These are phyloP conservation scores for Centropyge bicolor DNA, from an alignment of 2,797 vertebrate species.

Conservation along the genomic window DNA sequence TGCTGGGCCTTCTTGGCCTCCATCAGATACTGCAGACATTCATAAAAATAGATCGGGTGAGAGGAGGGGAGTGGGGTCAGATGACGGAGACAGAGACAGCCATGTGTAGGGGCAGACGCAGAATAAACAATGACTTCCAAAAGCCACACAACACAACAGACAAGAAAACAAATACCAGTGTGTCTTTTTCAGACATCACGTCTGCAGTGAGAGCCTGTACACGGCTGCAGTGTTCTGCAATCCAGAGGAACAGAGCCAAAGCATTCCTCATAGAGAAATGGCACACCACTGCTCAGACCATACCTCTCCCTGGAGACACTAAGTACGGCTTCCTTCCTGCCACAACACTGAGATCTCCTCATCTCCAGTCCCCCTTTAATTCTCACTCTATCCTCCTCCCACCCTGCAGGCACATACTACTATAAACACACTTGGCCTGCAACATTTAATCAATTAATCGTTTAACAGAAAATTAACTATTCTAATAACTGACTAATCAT, in stretches of 20 bases:
- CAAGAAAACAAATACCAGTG: constrained; percentile 74
- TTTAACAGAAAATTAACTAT: background rate
- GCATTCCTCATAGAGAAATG: constrained; percentile 68
- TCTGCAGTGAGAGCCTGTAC: constrained; percentile 62
- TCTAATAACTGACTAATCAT: background rate
- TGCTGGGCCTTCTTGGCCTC: constrained; percentile 92
- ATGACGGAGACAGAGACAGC: constrained; percentile 57
- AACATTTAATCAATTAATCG: too few species aligned
- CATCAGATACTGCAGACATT: constrained; percentile 87
- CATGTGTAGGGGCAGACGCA: constrained; percentile 58
- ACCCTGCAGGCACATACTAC: background rate
- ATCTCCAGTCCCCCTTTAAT: constrained; percentile 32
- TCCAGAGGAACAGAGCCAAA: constrained; percentile 56
- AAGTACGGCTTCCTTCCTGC: constrained; percentile 64
- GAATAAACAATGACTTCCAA: constrained; percentile 73
- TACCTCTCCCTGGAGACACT: constrained; percentile 53
- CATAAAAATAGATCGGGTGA: constrained; percentile 69
- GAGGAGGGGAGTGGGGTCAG: constrained; percentile 52
- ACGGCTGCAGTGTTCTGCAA: constrained; percentile 53
- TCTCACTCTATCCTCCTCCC: constrained; percentile 11
- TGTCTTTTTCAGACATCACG: constrained; percentile 73
- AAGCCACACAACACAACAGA: constrained; percentile 67
- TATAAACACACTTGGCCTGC: background rate
- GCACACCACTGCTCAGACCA: constrained; percentile 46
- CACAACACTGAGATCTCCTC: constrained; percentile 55